Evolutionary conservation across 1,140 invertebrate genomes (phyloP), one percentile per base, ranked within the genome.

Genomic region (Pseudomyrmex cubaensis): DNA sequence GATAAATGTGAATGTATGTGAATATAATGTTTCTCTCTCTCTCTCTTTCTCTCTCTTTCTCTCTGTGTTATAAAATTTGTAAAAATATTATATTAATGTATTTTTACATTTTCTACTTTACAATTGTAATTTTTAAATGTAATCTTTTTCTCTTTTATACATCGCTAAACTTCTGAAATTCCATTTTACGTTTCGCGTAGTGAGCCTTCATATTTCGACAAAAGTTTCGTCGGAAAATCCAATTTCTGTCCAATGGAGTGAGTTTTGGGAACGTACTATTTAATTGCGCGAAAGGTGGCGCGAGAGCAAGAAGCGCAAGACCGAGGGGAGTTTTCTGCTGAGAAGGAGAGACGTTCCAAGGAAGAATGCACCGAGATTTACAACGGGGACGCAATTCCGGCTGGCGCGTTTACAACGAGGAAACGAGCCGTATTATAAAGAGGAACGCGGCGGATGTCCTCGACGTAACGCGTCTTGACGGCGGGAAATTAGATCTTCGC

Each of bases 361-460:
- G 67, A 88, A 88, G 87, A 88, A 88, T 88, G 86, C 86, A 70
- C 59, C 63, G 84, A 88, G 87, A 89, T 89, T 89, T 89, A 89
- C 84, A 89, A 86, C 74, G 87, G 46, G 84, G 78, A 88, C 87
- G 87, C 86, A 88, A 88, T 88, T 88, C 86, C 84, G 87, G 57
- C 66, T 88, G 87, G 85, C 87, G 86, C 83, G 78, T 88, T 88
- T 88, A 88, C 87, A 88, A 87, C 86, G 73, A 66, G 67, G 78
- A 88, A 88, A 88, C 87, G 86, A 85, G 87, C 86, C 87, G 78
- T 88, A 88, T 88, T 88, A 88, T 88, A 88, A 88, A 88, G 87
- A 88, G 86, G 83, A 88, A 88, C 86, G 85, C 83, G 76, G 56
- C 63, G 87, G 84, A 86, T 83, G 84, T 87, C 86, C 83, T 69